A percentile compares a stretch with the other conserved stretches of the same genome.
Conservation (phyloP, 2,888 invertebrate species). For the Tipula confusa region DNA sequence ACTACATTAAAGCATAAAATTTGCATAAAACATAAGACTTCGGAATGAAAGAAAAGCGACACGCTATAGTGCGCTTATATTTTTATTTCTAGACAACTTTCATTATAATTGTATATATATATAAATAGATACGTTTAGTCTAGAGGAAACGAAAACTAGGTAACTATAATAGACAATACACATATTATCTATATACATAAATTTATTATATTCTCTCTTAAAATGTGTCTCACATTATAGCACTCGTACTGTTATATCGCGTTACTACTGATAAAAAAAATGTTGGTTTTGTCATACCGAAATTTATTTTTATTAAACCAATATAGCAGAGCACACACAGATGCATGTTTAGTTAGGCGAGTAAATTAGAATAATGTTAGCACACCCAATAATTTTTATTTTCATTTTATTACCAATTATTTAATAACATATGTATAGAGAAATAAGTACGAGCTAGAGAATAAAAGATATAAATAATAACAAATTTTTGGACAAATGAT, state of each 20-base stretch:
- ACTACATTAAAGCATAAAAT: background rate
- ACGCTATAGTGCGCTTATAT: background rate
- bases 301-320: background rate
- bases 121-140: background rate
- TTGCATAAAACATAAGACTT: background rate
- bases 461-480: background rate
- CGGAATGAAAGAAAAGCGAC: background rate
- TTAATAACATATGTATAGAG: constrained; percentile 4
- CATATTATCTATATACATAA: background rate
- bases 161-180: background rate
- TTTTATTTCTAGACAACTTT: constrained; percentile 12
- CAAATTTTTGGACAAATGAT: background rate
- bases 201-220: background rate
- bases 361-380: constrained; percentile 3
- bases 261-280: background rate
- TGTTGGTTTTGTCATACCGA: background rate
- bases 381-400: background rate
- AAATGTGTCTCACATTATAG: background rate
- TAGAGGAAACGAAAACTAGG: background rate
- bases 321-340: background rate
- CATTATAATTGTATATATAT: background rate
- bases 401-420: constrained; percentile 7
- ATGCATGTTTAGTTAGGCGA: background rate
- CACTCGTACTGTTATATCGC: too few relatives aligned
- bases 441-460: background rate